A percentile compares a stretch with the other conserved stretches of the same genome.
These are phyloP conservation scores for Pachyseris speciosa DNA, from an alignment of 64 coral and sea anemone genomes.

Conservation along the genomic window DNA sequence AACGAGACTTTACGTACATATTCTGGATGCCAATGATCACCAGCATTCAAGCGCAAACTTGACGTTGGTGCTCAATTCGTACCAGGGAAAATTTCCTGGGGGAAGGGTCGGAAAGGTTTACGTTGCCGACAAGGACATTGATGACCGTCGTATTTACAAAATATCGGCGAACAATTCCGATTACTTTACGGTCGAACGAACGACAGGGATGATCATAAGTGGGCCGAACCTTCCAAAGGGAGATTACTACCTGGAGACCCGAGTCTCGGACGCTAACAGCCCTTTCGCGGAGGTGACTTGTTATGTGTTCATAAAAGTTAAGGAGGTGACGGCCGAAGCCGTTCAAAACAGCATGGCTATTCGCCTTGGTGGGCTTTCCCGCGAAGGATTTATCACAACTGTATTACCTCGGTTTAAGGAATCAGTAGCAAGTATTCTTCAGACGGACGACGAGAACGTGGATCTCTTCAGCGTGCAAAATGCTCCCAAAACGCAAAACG, in stretches of 20 bases:
- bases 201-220: conserved; percentile 73
- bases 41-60: conserved; percentile 76
- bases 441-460: conserved; percentile 61
- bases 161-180: conserved; percentile 37
- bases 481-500: background rate
- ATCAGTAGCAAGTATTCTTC: conserved; percentile 64
- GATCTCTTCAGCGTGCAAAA: conserved; percentile 86
- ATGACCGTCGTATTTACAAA: conserved; percentile 77
- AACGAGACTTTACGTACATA: conserved; percentile 62
- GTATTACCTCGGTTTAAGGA: conserved; percentile 63
- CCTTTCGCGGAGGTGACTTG: conserved; percentile 60
- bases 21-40: conserved; percentile 89
- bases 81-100: conserved; percentile 70
- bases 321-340: conserved; percentile 67
- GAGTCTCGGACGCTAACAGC: conserved; percentile 76
- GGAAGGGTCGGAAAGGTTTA: conserved; percentile 83
- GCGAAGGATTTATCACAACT: conserved; percentile 43
- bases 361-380: conserved; percentile 30
- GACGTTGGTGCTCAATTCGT: conserved; percentile 69
- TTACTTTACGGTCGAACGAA: conserved; percentile 68
- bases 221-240: conserved; percentile 61
- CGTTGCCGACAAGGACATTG: conserved; percentile 85
- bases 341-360: conserved; percentile 83
- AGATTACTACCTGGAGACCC: conserved; percentile 56
- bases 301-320: conserved; percentile 71